These are phyloP conservation scores for Gymnoscelis rufifasciata DNA, from an alignment of 2,888 invertebrate genomes.

Conservation along the genomic window DNA sequence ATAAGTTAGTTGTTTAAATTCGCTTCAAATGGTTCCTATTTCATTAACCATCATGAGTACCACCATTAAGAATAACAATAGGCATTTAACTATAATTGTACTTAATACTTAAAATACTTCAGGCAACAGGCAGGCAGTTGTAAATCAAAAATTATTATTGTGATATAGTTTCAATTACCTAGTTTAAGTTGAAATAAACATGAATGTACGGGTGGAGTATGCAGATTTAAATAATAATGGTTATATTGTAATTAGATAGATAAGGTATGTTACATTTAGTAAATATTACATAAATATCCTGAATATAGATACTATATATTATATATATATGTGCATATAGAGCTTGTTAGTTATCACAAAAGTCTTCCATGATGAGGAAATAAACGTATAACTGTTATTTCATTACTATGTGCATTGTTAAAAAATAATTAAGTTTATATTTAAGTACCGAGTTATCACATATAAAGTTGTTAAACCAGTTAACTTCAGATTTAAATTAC, in stretches of 20 bases:
- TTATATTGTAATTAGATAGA: constrained; percentile 11
- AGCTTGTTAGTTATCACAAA: constrained; percentile 48
- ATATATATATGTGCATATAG: constrained; percentile 14
- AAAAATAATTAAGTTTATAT: constrained; percentile 31
- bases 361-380: constrained; percentile 54
- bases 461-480: constrained; percentile 33
- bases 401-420: constrained; percentile 26
- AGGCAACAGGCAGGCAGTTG: constrained; percentile 44
- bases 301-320: constrained; percentile 4
- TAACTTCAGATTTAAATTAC: constrained; percentile 27
- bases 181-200: constrained; percentile 37
- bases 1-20: constrained; percentile 50
- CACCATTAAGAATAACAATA: constrained; percentile 44
- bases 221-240: constrained; percentile 22
- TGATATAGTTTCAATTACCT: constrained; percentile 64
- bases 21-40: constrained; percentile 66
- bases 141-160: constrained; percentile 63
- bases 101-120: constrained; percentile 59
- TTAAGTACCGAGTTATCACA: constrained; percentile 28
- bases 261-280: constrained; percentile 22
- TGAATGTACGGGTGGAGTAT: constrained; percentile 58
- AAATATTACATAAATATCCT: constrained; percentile 15
- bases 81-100: constrained; percentile 62
- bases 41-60: constrained; percentile 48
- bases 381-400: constrained; percentile 26